These are phyloP conservation scores for Pararge aegeria DNA, from an alignment of 1,140 invertebrate genomes.

Conservation along the genomic window DNA sequence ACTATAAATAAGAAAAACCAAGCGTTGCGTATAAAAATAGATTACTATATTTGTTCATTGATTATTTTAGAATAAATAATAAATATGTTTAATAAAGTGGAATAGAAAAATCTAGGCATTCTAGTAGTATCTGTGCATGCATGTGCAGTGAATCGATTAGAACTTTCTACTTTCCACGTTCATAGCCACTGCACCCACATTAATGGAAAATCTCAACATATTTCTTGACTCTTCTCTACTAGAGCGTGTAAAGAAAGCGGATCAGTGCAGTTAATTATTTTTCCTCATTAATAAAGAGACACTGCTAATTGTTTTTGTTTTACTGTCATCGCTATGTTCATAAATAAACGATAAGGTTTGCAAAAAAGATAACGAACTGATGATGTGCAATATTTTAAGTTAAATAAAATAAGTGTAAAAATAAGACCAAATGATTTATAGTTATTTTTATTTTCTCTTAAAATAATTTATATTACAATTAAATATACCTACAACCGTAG, in stretches of 20 bases:
- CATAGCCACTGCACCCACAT: conserved; percentile 49
- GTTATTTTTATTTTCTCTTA: conserved; percentile 63
- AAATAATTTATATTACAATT: conserved; percentile 66
- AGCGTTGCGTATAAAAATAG: no score
- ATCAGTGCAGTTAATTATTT: conserved; percentile 39
- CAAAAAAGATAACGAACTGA: neutral
- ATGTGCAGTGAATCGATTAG: conserved; percentile 71
- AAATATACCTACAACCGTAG: conserved; percentile 61
- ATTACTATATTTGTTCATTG: no score
- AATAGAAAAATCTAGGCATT: conserved; percentile 33
- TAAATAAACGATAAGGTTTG: neutral
- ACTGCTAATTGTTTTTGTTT: neutral
- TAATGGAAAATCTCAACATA: conserved; percentile 70
- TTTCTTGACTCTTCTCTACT: conserved; percentile 65
- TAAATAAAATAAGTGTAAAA: neutral
- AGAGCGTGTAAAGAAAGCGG: conserved; percentile 69
- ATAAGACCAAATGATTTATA: conserved; percentile 53
- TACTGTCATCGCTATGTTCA: neutral
- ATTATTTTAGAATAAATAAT: neutral
- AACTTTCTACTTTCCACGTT: conserved; percentile 76
- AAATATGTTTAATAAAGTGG: conserved; percentile 38
- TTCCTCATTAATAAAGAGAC: conserved; percentile 4
- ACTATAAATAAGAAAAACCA: no score
- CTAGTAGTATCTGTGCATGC: conserved; percentile 52
- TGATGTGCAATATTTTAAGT: neutral